Evolutionary conservation across 1,140 invertebrate species (phyloP).

Genomic region (Xylocopa sonorina): DNA sequence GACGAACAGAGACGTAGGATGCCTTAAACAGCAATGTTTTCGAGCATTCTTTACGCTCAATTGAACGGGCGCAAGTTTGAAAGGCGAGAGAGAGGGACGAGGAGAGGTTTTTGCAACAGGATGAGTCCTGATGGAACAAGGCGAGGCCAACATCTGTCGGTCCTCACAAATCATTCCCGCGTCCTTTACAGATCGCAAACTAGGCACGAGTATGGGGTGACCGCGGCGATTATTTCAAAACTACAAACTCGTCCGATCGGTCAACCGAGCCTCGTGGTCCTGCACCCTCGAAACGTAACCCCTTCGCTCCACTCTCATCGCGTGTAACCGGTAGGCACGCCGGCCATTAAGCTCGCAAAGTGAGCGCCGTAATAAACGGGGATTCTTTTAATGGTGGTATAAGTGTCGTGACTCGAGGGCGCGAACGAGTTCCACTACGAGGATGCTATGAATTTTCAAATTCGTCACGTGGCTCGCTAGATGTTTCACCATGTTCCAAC

Average conservation of each 20-base stretch:
- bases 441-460: no score
- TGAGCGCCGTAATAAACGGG: slow-evolving; percentile 55
- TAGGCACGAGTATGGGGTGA: slow-evolving; percentile 59
- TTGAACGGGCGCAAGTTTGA: slow-evolving; percentile 31
- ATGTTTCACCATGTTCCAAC: no score
- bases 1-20: background rate
- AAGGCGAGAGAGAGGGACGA: no score
- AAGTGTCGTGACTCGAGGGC: slow-evolving; percentile 43
- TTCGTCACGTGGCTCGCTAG: background rate
- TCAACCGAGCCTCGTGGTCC: background rate
- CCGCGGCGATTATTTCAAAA: slow-evolving; percentile 57
- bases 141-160: slow-evolving; percentile 58
- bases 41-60: slow-evolving; percentile 39
- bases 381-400: slow-evolving; percentile 53
- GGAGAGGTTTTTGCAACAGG: background rate
- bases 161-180: slow-evolving; percentile 64
- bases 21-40: slow-evolving; percentile 30
- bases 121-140: slow-evolving; percentile 30
- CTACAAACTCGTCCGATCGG: slow-evolving; percentile 61
- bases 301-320: background rate
- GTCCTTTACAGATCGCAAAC: slow-evolving; percentile 48
- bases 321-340: slow-evolving; percentile 47
- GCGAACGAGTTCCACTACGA: slow-evolving; percentile 30
- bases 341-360: slow-evolving; percentile 54
- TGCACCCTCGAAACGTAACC: background rate